These are phyloP conservation scores for Noturus placidus DNA, from an alignment of 2,113 vertebrate genomes.

Conservation along the genomic window DNA sequence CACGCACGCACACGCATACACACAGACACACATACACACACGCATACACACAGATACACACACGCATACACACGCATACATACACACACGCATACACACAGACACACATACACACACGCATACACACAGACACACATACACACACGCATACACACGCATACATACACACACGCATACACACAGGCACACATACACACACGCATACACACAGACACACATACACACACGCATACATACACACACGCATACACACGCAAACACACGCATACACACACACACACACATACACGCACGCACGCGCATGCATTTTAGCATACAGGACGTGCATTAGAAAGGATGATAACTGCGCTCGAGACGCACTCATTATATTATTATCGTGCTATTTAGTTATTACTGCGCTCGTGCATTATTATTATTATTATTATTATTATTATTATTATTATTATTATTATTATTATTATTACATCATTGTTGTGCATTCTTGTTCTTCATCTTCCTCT, in stretches of 20 bases:
- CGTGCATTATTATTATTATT: not conserved
- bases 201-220: not conserved
- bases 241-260: too few species aligned
- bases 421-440: not conserved
- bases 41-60: not conserved
- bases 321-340: not conserved
- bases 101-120: not conserved
- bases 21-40: constrained; percentile 55
- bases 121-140: too few species aligned
- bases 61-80: too few species aligned
- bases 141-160: not conserved
- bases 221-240: not conserved
- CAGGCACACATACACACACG: not conserved
- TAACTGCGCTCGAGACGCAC: not conserved
- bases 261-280: not conserved
- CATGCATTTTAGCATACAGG: not conserved
- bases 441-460: not conserved
- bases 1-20: not conserved
- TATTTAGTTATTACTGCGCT: not conserved
- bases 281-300: not conserved
- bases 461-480: not conserved
- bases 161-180: not conserved
- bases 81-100: not conserved
- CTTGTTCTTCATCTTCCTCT: too few species aligned
- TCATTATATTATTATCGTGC: not conserved